Evolutionary conservation across 2,888 invertebrate genomes (phyloP), one percentile per base, ranked within the genome.

Genomic region (Merodon equestris): DNA sequence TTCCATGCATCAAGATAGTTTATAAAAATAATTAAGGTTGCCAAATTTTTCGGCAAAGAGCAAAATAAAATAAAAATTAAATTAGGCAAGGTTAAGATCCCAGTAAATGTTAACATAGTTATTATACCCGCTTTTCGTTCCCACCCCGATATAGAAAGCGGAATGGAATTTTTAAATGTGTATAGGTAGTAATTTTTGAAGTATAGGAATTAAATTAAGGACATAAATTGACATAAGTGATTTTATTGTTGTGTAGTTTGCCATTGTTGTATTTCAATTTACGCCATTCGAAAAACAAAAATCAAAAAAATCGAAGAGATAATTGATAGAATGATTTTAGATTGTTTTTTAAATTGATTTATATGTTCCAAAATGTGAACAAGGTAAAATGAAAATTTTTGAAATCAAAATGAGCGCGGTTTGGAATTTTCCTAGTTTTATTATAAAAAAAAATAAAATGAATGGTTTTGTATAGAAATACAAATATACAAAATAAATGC

Each of bases 361-460:
- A 53, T 51, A 36, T 63, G 63, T 44, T 63, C 57, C 38, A 61
- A 45, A 19, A 53, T 53, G 36, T 27, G 17, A 47, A 19, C 42
- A 50, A 60, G 66, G 48, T 44, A 57, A 45, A 10, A 40, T 36
- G 42, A 36, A 60, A 50, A 76, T 48, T 27, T 27, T 27, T 7
- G 2, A 27, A 27, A 27, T 58, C 13, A 44, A 60, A 63, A 67
- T 68, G 83, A 83, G 82, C 82, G 82, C 83, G 82, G 82, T 83
- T 79, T 71, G 73, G 58, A 72, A 79, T 79, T 81, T 82, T 83
- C 82, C 82, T 82, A 82, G 73, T 79, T 81, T 72, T 53, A 63
- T 4, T 53, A 14, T 70, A 9, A 42, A 50, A 48, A 45, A 10
- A 34, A 42, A 38, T 9, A 27, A 44, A 51, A 19, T 7, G 14